Conservation (phyloP, 2,113 vertebrate species). For the Takifugu bimaculatus region DNA sequence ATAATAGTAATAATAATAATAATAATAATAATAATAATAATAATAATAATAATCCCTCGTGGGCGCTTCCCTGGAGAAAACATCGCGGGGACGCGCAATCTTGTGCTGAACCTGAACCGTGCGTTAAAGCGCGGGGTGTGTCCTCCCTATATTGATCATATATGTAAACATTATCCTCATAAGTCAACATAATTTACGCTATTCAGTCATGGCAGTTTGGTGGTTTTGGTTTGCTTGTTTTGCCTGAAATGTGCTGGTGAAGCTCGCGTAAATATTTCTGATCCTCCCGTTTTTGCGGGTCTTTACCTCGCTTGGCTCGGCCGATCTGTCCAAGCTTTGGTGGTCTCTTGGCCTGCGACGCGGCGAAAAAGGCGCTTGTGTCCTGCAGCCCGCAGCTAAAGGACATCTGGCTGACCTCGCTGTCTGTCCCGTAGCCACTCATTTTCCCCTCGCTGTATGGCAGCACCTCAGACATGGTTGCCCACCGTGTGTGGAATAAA, state of each 20-base stretch:
- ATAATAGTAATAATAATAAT: too few relatives aligned
- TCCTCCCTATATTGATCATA: conserved; percentile 22
- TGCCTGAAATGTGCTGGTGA: not conserved
- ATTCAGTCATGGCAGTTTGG: not conserved
- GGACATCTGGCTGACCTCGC: conserved; percentile 91
- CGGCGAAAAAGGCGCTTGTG: conserved; percentile 90
- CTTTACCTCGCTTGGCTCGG: conserved; percentile 91
- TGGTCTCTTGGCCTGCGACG: conserved; percentile 93
- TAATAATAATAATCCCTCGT: too few relatives aligned
- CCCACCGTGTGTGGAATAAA: conserved; percentile 1
- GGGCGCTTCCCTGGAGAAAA: conserved; percentile 25
- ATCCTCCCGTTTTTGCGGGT: not conserved
- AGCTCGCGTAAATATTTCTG: not conserved
- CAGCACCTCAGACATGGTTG: conserved; percentile 93
- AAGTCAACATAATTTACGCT: too few relatives aligned
- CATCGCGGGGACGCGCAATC: conserved; percentile 1
- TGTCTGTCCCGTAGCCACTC: conserved; percentile 90
- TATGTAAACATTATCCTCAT: conserved; percentile 34
- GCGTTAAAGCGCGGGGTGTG: conserved; percentile 36
- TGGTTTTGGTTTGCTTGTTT: not conserved
- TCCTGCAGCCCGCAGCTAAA: conserved; percentile 98
- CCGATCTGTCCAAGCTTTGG: conserved; percentile 97
- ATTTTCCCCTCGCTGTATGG: conserved; percentile 97
- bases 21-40: not conserved
- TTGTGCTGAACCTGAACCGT: too few relatives aligned